Base-by-base conservation (phyloP, 2,113 vertebrate genomes). In the Terrapene triunguis region DNA sequence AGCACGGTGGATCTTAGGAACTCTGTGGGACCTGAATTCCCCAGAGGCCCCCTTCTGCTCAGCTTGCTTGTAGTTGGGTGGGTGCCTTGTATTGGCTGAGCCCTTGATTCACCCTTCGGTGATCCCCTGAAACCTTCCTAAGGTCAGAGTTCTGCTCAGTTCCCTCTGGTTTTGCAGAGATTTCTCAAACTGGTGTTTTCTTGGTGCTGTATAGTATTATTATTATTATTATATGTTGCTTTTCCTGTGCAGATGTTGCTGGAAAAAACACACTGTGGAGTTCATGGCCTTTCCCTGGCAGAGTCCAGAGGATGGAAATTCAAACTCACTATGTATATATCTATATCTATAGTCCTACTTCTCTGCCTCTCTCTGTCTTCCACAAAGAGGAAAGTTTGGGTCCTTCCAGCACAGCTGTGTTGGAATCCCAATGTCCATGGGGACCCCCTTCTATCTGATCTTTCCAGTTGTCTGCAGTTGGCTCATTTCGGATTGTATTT, bases 171-270 rank as follows among this genome's bases (percentile, higher is more conserved):
- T 78, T 86, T 2, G 53, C 4, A 4, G 91, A 74, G 93, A 8
- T n/a, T 80, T 83, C 74, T 38, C 22, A 5, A 4, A 44, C 62
- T 84, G 53, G 38, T 6, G 8, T 47, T 85, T 10, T 51, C 84
- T 92, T 44, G 38, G 19, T 50, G 87, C 87, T 5, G 22, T 84
- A 48, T 14, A 0, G 8, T 54, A 38, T 8, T 65, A 57, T 22
- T 53, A 59, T 69, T n/a, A 59, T 69, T n/a, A 72, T 22, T 17
- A 32, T 13, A 35, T 83, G 53, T 51, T 85, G 38, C 90, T 95
- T 94, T 92, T 95, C 91, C 93, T 72, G 17, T 19, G 80, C 90
- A 96, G 89, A 87, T 96, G 95, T 97, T 92, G 80, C 91, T 95
- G 94, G 82, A n/a, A 59, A 84, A 59, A 47, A n/a, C 0, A 2